Evolutionary conservation across 2,113 vertebrate species (phyloP).

Genomic region (Triplophysa tibetana): DNA sequence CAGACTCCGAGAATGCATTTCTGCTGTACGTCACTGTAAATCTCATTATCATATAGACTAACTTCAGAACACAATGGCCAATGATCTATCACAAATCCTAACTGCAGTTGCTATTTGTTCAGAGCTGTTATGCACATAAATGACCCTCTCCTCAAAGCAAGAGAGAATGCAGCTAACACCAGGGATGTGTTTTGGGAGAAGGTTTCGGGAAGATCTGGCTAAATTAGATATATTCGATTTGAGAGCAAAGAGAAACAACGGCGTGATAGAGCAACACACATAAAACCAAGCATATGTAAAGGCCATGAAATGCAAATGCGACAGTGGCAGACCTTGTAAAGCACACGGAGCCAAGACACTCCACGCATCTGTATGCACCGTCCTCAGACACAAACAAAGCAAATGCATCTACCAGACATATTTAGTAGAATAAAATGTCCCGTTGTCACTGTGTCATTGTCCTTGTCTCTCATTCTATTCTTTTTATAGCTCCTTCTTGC

Average conservation of each 20-base stretch:
- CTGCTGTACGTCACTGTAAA: slow-evolving; percentile 6
- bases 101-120: slow-evolving; percentile 32
- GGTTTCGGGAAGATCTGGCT: slow-evolving; percentile 26
- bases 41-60: slow-evolving; percentile 32
- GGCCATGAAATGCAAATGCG: slow-evolving; percentile 46
- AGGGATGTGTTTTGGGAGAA: slow-evolving; percentile 31
- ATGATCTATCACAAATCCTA: slow-evolving; percentile 4
- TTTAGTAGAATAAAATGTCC: slow-evolving; percentile 14
- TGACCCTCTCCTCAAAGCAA: slow-evolving; percentile 24
- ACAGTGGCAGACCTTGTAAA: slow-evolving; percentile 27
- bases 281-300: slow-evolving; percentile 34
- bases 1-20: not conserved
- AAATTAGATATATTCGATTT: slow-evolving; percentile 39
- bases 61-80: slow-evolving; percentile 11
- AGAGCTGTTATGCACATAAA: slow-evolving; percentile 36
- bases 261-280: not conserved
- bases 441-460: slow-evolving; percentile 14
- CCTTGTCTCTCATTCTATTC: not conserved
- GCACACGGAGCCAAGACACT: not conserved
- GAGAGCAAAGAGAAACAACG: slow-evolving; percentile 37
- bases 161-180: slow-evolving; percentile 10
- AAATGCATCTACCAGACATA: slow-evolving; percentile 31
- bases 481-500: not conserved
- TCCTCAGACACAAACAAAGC: slow-evolving; percentile 16
- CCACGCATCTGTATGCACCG: slow-evolving; percentile 31